Conservation (phyloP, 2,113 vertebrate genomes). For the Cyanistes caeruleus region DNA sequence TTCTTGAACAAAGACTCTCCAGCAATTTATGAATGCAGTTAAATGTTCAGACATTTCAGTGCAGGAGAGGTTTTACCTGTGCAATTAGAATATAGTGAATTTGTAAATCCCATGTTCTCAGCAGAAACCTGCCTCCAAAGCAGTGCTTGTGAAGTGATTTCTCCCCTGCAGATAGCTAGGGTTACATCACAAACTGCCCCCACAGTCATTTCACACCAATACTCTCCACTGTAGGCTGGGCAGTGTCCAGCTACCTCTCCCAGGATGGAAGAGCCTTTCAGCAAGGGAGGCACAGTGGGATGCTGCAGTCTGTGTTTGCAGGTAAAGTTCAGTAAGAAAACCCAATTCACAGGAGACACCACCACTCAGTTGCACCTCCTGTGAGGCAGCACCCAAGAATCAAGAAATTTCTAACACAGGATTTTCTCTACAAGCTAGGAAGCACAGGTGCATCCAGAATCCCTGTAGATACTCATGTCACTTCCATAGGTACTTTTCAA, state of each 20-base stretch:
- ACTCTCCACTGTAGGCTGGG: background rate
- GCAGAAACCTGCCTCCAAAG: background rate
- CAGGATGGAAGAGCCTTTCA: background rate
- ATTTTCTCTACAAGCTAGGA: background rate
- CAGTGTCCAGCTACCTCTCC: background rate
- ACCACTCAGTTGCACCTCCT: background rate
- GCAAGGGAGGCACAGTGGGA: background rate
- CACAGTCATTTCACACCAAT: background rate
- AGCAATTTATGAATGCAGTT: background rate
- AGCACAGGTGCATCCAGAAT: background rate
- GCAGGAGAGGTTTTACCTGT: background rate
- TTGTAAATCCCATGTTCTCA: background rate
- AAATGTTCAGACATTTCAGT: background rate
- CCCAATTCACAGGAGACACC: background rate
- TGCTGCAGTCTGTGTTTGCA: background rate
- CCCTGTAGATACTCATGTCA: background rate
- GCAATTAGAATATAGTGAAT: background rate
- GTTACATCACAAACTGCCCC: background rate
- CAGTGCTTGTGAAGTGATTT: background rate
- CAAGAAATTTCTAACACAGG: background rate
- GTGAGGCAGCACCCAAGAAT: background rate
- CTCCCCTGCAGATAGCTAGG: background rate
- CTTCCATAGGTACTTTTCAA: background rate
- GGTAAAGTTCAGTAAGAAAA: background rate
- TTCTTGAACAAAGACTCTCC: background rate